Base-by-base conservation (phyloP, 2,888 invertebrate species). In the Macaria notata region DNA sequence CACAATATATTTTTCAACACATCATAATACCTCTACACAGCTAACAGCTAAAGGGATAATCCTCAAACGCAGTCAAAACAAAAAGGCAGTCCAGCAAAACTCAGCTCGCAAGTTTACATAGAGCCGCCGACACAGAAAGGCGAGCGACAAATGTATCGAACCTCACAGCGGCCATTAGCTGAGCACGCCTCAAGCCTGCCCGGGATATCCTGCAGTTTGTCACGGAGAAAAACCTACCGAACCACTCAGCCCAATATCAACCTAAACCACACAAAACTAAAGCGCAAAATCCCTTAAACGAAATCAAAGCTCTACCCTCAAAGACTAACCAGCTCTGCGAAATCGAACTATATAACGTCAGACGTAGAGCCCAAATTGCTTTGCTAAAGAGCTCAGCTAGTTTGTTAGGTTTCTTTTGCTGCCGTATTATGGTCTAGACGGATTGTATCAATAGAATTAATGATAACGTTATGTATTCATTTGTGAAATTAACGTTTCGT, bases 141-240 rank as follows among this genome's bases (percentile, higher is more conserved):
- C 41, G 4, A 41, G 9, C 7, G 9, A 30, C 9, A 43, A 33
- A 9, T 7, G 41, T 33, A 46, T 49, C 45, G 45, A 52, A 42
- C 49, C 43, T 52, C 45, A 19, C 19, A 59, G 47, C 46, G 49
- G 48, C 51, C 57, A 49, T 53, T 52, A 56, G 41, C 57, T 39
- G 51, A 46, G 65, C 64, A 61, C 67, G 65, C 59, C 68, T 53
- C 41, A 59, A 72, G 68, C 69, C 64, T 56, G 66, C 63, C 68
- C 67, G 69, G 75, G 70, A 74, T 72, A 73, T 75, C 74, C 78
- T 73, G 72, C 69, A 76, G 72, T 75, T 76, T 71, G 71, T 74
- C 76, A 78, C 71, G 75, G 73, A 73, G 72, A 72, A 74, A 72
- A 65, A 64, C 65, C 65, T 62, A 65, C 66, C 63, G 61, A 65